Conservation (phyloP, 64 coral and sea anemone genomes). For the Orbicella faveolata region DNA sequence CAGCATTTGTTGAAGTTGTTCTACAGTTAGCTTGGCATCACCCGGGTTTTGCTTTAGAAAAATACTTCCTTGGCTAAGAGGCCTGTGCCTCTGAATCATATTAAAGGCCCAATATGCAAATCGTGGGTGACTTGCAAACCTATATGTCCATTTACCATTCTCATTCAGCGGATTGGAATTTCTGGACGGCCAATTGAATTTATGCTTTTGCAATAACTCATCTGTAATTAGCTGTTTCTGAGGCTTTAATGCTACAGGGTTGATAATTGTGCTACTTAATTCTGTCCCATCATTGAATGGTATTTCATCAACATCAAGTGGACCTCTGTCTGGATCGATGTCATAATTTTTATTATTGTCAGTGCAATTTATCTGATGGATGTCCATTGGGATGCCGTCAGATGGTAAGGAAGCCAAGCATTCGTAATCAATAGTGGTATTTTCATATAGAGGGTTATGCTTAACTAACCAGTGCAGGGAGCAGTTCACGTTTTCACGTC, state of each 20-base stretch:
- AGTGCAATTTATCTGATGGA: background rate
- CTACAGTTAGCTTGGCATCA: no score
- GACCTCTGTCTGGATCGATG: conserved; percentile 35
- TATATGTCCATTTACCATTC: no score
- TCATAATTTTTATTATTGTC: background rate
- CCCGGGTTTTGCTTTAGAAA: no score
- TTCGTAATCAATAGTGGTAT: conserved; percentile 26
- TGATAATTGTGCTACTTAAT: conserved; percentile 22
- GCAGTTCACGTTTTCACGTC: background rate
- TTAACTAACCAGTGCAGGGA: conserved; percentile 37
- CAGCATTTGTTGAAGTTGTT: no score
- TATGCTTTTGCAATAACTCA: conserved; percentile 20
- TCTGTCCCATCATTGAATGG: conserved; percentile 34
- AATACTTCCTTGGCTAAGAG: no score
- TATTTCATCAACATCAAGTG: conserved; percentile 39
- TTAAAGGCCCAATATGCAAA: no score
- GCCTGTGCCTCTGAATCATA: no score
- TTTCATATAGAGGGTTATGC: conserved; percentile 44
- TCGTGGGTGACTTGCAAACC: no score
- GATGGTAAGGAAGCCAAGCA: background rate
- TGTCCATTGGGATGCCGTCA: conserved; percentile 8
- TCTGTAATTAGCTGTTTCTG: conserved; percentile 39
- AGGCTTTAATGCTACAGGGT: conserved; percentile 14
- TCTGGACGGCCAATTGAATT: conserved; percentile 11
- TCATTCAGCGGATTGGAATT: conserved; percentile 21